phyloP scores from a whole-genome alignment of 2,888 invertebrate genomes.

The Apamea sordens region DNA sequence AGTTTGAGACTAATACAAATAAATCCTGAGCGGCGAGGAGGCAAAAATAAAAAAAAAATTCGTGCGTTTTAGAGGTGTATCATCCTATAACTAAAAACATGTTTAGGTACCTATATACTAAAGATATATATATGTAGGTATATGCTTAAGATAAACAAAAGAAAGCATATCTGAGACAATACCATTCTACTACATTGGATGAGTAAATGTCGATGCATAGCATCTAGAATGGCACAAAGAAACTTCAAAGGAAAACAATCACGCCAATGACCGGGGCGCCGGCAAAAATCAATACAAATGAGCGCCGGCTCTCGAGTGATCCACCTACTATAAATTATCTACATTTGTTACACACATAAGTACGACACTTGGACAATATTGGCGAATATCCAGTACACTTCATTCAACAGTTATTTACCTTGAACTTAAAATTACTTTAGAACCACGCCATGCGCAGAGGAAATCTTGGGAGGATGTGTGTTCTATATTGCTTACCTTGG shows the following conservation, averaged over 20 bases:
- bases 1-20: too few species aligned
- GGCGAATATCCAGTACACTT: constrained; percentile 71
- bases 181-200: neutral
- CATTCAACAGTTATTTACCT: constrained; percentile 82
- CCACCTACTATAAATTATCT: constrained; percentile 6
- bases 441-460: constrained; percentile 66
- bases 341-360: constrained; percentile 44
- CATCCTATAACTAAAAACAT: constrained; percentile 40
- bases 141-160: constrained; percentile 13
- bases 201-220: constrained; percentile 24
- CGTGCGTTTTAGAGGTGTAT: constrained; percentile 24
- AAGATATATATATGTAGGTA: too few species aligned
- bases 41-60: constrained; percentile 1
- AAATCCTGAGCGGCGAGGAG: neutral
- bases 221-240: constrained; percentile 65
- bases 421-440: constrained; percentile 78
- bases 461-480: constrained; percentile 41
- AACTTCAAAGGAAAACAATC: constrained; percentile 75
- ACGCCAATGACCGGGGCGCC: constrained; percentile 75
- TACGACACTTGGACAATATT: constrained; percentile 57
- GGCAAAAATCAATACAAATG: constrained; percentile 86
- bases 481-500: constrained; percentile 89
- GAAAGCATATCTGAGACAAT: neutral
- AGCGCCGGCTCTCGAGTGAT: constrained; percentile 60
- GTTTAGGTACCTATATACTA: constrained; percentile 13